A percentile compares a stretch with the other conserved stretches of the same genome.
phyloP scores from a whole-genome alignment of 2,888 invertebrate genomes.

The Tortrix viridana region DNA sequence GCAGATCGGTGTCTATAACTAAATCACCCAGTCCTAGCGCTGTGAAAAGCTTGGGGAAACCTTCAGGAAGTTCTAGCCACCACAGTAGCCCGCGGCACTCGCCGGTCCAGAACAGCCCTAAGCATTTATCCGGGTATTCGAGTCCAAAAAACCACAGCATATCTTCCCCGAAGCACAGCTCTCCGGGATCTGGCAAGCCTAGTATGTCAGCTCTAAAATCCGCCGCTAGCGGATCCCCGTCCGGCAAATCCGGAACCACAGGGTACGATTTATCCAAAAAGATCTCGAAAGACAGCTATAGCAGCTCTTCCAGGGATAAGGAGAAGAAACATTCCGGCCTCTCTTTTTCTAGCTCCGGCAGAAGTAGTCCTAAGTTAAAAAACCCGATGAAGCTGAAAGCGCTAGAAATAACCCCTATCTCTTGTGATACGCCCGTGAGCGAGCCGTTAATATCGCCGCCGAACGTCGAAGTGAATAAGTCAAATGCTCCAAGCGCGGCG shows the following conservation, averaged over 20 bases:
- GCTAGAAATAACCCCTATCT: constrained; percentile 84
- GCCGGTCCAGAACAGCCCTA: constrained; percentile 90
- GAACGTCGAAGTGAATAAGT: constrained; percentile 85
- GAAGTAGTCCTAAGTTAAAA: constrained; percentile 87
- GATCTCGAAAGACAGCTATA: constrained; percentile 77
- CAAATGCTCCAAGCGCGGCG: constrained; percentile 84
- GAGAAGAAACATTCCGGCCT: constrained; percentile 82
- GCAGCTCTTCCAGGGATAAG: constrained; percentile 77
- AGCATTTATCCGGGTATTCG: constrained; percentile 88
- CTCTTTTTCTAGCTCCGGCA: constrained; percentile 80
- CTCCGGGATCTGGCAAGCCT: constrained; percentile 91
- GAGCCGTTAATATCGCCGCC: constrained; percentile 79
- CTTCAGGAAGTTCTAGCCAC: constrained; percentile 80
- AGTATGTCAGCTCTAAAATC: constrained; percentile 95
- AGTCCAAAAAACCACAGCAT: constrained; percentile 92
- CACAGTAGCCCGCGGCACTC: constrained; percentile 90
- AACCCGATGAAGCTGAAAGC: constrained; percentile 88
- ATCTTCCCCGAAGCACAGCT: constrained; percentile 91
- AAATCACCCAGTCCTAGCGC: constrained; percentile 83
- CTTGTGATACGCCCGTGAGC: constrained; percentile 76
- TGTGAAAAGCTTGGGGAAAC: constrained; percentile 72
- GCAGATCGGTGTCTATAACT: constrained; percentile 86
- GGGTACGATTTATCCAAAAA: constrained; percentile 84
- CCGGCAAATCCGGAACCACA: constrained; percentile 83
- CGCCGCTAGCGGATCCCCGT: constrained; percentile 88